Evolutionary conservation across 37 sponge, comb jelly and placozoan genomes (phyloP).

Genomic region (Spongilla lacustris): DNA sequence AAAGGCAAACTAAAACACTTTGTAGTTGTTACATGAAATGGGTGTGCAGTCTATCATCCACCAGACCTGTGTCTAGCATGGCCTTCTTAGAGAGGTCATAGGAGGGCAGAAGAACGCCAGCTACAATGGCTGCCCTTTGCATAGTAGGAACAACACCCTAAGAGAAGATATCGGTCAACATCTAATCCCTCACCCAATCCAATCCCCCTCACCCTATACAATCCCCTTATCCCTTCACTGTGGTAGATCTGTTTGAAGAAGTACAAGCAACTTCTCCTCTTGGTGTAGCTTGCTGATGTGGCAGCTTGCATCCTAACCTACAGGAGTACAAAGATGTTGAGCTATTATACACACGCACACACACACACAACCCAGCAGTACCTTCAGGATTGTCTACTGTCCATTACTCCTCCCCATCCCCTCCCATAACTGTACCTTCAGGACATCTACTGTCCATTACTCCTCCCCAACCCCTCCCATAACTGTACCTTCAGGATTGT

Average conservation of each 20-base stretch:
- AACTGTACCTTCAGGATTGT: too few relatives aligned
- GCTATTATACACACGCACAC: too few relatives aligned
- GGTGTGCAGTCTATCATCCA: slow-evolving; percentile 47
- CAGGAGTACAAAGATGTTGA: too few relatives aligned
- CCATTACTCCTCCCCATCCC: background rate
- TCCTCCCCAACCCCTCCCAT: too few relatives aligned
- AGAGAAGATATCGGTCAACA: background rate
- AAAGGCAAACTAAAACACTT: background rate
- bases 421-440: too few relatives aligned
- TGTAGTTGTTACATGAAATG: slow-evolving; percentile 65
- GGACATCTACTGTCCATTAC: too few relatives aligned
- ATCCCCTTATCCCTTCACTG: background rate
- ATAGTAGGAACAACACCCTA: slow-evolving; percentile 94
- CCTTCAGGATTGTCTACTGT: too few relatives aligned
- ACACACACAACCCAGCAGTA: too few relatives aligned
- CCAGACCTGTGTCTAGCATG: slow-evolving; percentile 18
- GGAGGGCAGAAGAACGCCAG: slow-evolving; percentile 88
- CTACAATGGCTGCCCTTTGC: slow-evolving; percentile 92
- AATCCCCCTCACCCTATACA: background rate
- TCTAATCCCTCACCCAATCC: too few relatives aligned
- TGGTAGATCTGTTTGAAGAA: slow-evolving; percentile 77
- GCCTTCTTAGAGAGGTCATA: slow-evolving; percentile 88
- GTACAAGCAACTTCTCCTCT: slow-evolving; percentile 24
- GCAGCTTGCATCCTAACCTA: slow-evolving; percentile 93
- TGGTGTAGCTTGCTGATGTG: slow-evolving; percentile 4